Percentiles rank a stretch among this genome's conserved stretches.
Evolutionary conservation across 2,797 vertebrate genomes (phyloP).

Genomic region (Heteromormyrus szaboi): DNA sequence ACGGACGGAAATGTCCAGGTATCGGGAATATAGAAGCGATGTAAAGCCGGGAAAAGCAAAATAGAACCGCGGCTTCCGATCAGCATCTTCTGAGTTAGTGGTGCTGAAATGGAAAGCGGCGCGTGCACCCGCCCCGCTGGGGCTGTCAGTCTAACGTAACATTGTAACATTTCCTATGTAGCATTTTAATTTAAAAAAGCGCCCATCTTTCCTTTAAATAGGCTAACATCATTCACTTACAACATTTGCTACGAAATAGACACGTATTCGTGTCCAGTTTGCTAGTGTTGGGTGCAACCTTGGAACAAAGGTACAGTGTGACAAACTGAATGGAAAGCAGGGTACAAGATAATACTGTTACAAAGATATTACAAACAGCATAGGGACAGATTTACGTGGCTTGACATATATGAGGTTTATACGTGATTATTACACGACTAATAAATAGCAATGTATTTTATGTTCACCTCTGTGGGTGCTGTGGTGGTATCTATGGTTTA

Average conservation of each 20-base stretch:
- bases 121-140: background rate
- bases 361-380: background rate
- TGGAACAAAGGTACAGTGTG: background rate
- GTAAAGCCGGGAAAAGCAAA: background rate
- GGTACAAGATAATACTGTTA: background rate
- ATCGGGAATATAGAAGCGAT: background rate
- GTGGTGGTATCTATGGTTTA: background rate
- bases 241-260: background rate
- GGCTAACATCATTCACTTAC: background rate
- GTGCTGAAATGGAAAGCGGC: constrained; percentile 35
- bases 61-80: background rate
- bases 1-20: background rate
- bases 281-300: background rate
- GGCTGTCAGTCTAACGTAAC: background rate
- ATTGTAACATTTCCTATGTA: background rate
- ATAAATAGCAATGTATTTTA: background rate
- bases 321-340: background rate
- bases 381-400: background rate
- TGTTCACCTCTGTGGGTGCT: background rate
- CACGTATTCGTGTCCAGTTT: background rate
- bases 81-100: background rate
- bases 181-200: background rate
- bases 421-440: background rate
- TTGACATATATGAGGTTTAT: background rate
- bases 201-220: background rate